These are phyloP conservation scores for Trichogramma evanescens DNA, from an alignment of 2,888 invertebrate species.

Conservation along the genomic window DNA sequence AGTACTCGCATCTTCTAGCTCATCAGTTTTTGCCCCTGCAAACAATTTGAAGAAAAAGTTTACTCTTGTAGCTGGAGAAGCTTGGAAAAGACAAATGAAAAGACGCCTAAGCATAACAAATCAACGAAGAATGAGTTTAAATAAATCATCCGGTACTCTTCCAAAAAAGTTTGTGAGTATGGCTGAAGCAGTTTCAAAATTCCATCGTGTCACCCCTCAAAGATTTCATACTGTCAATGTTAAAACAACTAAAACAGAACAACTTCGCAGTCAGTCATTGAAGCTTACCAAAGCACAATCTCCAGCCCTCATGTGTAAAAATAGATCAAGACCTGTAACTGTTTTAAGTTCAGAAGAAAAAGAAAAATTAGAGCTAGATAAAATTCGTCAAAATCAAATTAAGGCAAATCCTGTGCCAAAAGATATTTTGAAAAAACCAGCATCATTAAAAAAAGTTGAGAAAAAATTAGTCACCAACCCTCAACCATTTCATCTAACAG, in stretches of 20 bases:
- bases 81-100: conserved; percentile 17
- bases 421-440: conserved; percentile 52
- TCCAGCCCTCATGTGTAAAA: conserved; percentile 35
- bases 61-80: conserved; percentile 16
- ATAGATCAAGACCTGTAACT: conserved; percentile 52
- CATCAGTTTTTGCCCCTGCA: not conserved
- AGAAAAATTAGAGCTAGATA: conserved; percentile 58
- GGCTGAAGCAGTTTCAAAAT: conserved; percentile 52
- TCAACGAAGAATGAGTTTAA: conserved; percentile 29
- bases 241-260: conserved; percentile 29
- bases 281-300: conserved; percentile 36
- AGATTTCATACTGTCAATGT: conserved; percentile 47
- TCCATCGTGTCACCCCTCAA: conserved; percentile 52
- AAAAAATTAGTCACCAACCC: conserved; percentile 56
- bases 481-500: conserved; percentile 61
- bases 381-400: conserved; percentile 60
- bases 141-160: conserved; percentile 12
- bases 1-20: conserved; percentile 6
- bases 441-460: conserved; percentile 40
- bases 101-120: conserved; percentile 24
- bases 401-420: conserved; percentile 61
- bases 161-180: conserved; percentile 47
- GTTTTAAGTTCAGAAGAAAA: conserved; percentile 56
- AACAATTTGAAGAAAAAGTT: conserved; percentile 14
- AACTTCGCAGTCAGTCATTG: conserved; percentile 24